phyloP scores from a whole-genome alignment of 2,797 vertebrate species.

The Streptopelia turtur region DNA sequence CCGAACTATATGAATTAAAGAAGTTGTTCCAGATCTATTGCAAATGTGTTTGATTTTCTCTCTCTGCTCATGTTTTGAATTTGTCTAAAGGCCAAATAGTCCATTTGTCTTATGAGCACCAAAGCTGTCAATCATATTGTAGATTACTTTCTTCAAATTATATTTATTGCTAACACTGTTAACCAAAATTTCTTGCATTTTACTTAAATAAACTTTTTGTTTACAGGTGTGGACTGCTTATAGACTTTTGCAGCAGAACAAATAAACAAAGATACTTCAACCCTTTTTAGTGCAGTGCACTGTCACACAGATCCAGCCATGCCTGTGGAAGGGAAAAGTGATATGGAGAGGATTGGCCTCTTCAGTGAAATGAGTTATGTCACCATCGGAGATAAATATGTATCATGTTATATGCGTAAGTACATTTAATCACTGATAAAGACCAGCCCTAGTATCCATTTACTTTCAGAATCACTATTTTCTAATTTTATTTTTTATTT shows the following conservation, averaged over 20 bases:
- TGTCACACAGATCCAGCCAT: conserved; percentile 56
- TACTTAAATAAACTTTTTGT: neutral
- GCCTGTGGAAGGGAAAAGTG: conserved; percentile 82
- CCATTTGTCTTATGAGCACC: neutral
- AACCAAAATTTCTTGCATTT: neutral
- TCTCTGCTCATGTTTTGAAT: neutral
- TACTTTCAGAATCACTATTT: neutral
- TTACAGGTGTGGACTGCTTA: neutral
- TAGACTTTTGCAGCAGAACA: neutral
- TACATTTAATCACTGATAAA: conserved; percentile 6
- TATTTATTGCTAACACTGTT: neutral
- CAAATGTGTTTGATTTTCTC: neutral
- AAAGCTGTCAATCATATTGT: neutral
- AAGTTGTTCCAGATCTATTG: neutral
- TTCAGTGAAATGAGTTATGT: conserved; percentile 91
- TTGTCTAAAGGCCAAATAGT: neutral
- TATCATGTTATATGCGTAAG: conserved; percentile 74
- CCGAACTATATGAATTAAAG: neutral
- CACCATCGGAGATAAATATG: conserved; percentile 87
- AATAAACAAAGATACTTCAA: neutral
- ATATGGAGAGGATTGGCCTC: conserved; percentile 90
- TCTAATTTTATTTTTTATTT: neutral
- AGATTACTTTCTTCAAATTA: neutral
- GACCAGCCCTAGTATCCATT: neutral
- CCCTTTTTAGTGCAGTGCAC: neutral